These are phyloP conservation scores for Dufourea novaeangliae DNA, from an alignment of 1,140 invertebrate genomes.

Conservation along the genomic window DNA sequence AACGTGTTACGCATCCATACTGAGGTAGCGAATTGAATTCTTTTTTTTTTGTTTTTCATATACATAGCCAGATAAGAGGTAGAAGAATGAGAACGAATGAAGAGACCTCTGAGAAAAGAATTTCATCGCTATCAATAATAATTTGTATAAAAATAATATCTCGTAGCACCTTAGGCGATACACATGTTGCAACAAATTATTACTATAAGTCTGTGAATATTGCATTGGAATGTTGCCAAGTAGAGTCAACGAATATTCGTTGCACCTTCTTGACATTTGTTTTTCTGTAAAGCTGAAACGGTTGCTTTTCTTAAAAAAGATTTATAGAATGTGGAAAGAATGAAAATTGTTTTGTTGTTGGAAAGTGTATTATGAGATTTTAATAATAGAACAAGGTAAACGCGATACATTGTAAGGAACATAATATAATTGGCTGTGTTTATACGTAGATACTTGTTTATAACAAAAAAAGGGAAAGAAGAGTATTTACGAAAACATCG, in stretches of 20 bases:
- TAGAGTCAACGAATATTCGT: slow-evolving; percentile 7
- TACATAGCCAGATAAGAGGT: neutral
- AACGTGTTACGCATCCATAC: neutral
- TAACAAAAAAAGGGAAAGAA: neutral
- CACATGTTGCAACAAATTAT: slow-evolving; percentile 1
- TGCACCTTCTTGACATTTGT: neutral
- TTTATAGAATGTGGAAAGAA: neutral
- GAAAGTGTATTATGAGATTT: slow-evolving; percentile 34
- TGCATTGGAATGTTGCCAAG: slow-evolving; percentile 13
- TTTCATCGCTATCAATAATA: neutral
- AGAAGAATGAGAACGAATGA: neutral
- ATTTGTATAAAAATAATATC: neutral
- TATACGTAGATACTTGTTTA: slow-evolving; percentile 35
- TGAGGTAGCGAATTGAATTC: too few species aligned
- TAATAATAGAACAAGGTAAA: slow-evolving; percentile 9
- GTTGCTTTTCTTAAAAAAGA: neutral
- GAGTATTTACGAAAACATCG: slow-evolving; percentile 54
- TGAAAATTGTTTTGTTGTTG: neutral
- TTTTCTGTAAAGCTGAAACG: neutral
- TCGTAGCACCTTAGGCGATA: neutral
- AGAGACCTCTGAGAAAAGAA: neutral
- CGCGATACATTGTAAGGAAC: slow-evolving; percentile 23
- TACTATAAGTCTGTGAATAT: slow-evolving; percentile 8
- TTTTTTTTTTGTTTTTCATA: neutral
- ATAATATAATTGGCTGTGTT: slow-evolving; percentile 54